Evolutionary conservation across 2,888 invertebrate genomes (phyloP).

Genomic region (Lasioglossum malachurum): DNA sequence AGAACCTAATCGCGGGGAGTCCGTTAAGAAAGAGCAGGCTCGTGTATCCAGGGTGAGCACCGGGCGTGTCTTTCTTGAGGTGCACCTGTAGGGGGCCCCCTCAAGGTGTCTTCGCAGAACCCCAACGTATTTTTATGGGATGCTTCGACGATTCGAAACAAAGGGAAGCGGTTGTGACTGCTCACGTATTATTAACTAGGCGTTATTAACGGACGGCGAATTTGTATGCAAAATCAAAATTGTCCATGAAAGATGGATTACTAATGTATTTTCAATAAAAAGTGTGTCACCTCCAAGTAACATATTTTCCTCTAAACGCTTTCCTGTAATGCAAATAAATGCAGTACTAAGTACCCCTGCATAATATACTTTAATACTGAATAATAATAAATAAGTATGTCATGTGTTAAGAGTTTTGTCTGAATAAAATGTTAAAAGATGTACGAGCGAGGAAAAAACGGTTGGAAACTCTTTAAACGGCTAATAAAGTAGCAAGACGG

Average conservation of each 20-base stretch:
- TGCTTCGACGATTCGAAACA: conserved; percentile 1
- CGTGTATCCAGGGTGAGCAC: conserved; percentile 27
- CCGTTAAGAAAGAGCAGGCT: conserved; percentile 53
- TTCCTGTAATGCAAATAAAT: too few relatives aligned
- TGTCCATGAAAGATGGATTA: background rate
- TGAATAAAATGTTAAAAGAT: background rate
- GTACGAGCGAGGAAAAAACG: background rate
- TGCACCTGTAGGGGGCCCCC: conserved; percentile 78
- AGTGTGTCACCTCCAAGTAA: too few relatives aligned
- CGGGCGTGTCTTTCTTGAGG: conserved; percentile 49
- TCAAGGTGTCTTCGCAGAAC: conserved; percentile 53
- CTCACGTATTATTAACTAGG: background rate
- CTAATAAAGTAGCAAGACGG: background rate
- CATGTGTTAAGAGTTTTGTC: background rate
- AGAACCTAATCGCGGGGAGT: conserved; percentile 39
- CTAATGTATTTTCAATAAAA: too few relatives aligned
- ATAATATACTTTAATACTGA: too few relatives aligned
- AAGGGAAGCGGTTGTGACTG: background rate
- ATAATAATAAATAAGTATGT: background rate
- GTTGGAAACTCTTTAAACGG: background rate
- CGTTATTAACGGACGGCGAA: background rate
- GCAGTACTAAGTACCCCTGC: too few relatives aligned
- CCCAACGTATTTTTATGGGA: conserved; percentile 4
- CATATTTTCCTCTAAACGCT: too few relatives aligned
- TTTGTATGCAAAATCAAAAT: background rate